phyloP scores from a whole-genome alignment of 1,140 invertebrate genomes.

The Heliconius congener region DNA sequence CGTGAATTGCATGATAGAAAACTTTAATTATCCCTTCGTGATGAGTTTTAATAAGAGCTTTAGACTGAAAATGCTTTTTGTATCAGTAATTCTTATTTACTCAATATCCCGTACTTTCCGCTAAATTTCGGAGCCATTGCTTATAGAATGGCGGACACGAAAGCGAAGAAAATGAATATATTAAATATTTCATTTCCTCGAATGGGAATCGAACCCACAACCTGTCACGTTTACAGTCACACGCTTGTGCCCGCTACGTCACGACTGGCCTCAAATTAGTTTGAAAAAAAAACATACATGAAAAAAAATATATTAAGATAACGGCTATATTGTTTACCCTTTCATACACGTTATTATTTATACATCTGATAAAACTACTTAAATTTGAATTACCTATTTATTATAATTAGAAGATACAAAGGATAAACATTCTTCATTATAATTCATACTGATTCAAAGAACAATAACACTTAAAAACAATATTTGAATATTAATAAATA shows the following conservation, averaged over 20 bases:
- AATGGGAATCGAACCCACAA: too few relatives aligned
- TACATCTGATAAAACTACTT: background rate
- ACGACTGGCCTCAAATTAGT: background rate
- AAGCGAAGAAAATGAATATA: too few relatives aligned
- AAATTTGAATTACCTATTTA: background rate
- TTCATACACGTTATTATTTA: background rate
- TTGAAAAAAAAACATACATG: background rate
- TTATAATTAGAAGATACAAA: background rate
- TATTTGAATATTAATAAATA: background rate
- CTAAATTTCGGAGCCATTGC: too few relatives aligned
- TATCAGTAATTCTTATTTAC: background rate
- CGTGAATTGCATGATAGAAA: slow-evolving; percentile 63
- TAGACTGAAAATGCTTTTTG: slow-evolving; percentile 21
- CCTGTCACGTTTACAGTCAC: too few relatives aligned
- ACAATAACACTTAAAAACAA: background rate
- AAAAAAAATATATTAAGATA: background rate
- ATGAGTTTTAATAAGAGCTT: slow-evolving; percentile 50
- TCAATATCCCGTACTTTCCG: too few relatives aligned
- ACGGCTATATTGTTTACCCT: background rate
- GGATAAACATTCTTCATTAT: background rate
- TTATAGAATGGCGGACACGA: too few relatives aligned
- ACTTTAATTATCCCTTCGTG: slow-evolving; percentile 61
- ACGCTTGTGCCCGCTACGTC: too few relatives aligned
- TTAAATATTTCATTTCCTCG: too few relatives aligned
- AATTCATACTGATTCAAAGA: background rate